These are phyloP conservation scores for Morpho achilles DNA, from an alignment of 2,888 invertebrate species.

Conservation along the genomic window DNA sequence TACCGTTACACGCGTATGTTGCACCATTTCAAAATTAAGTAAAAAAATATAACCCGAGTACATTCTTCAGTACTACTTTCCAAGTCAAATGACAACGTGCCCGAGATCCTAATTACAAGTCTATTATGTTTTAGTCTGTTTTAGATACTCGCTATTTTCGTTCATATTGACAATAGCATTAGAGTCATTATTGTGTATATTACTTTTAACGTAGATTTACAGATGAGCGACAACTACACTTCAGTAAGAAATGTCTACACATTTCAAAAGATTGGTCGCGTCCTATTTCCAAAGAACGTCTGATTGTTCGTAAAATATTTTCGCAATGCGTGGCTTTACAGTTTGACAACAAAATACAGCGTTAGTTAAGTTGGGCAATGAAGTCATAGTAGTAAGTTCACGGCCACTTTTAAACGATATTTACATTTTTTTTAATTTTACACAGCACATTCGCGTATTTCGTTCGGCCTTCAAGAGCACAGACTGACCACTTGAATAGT, in stretches of 20 bases:
- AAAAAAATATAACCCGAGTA: conserved; percentile 41
- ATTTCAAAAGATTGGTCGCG: conserved; percentile 61
- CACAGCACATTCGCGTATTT: conserved; percentile 14
- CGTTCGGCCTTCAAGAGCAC: conserved; percentile 6
- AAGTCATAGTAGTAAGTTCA: conserved; percentile 30
- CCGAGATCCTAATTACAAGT: conserved; percentile 51
- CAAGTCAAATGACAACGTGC: conserved; percentile 66
- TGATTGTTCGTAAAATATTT: conserved; percentile 47
- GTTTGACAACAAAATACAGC: conserved; percentile 16
- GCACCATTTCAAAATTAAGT: conserved; percentile 51
- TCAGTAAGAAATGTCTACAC: conserved; percentile 1
- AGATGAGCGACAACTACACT: not conserved
- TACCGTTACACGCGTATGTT: conserved; percentile 33
- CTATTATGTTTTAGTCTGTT: conserved; percentile 42
- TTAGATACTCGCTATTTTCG: conserved; percentile 5
- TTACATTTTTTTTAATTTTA: conserved; percentile 12
- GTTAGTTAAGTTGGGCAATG: conserved; percentile 15
- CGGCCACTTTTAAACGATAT: conserved; percentile 27
- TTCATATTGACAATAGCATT: not conserved
- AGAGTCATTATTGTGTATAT: conserved; percentile 12
- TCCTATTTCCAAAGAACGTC: conserved; percentile 53
- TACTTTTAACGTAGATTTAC: conserved; percentile 14
- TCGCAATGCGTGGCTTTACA: conserved; percentile 42
- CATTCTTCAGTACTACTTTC: conserved; percentile 58
- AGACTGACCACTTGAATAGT: not conserved